phyloP scores from a whole-genome alignment of 2,113 vertebrate species.

The Ptychochromis oligacanthus region DNA sequence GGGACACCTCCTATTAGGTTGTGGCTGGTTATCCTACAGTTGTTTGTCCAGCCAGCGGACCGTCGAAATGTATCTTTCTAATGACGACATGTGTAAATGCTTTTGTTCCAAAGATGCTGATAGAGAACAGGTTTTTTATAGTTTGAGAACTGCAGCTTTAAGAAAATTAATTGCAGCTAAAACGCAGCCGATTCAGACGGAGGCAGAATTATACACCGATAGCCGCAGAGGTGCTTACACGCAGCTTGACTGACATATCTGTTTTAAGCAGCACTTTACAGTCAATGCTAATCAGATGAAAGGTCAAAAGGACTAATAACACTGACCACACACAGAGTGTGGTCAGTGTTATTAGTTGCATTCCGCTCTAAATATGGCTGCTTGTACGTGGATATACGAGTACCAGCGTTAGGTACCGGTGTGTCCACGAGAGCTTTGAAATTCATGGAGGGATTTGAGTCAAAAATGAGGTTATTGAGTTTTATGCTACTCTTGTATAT shows the following conservation, averaged over 20 bases:
- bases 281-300: slow-evolving; percentile 48
- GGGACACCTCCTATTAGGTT: slow-evolving; percentile 26
- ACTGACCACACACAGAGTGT: background rate
- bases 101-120: background rate
- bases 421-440: background rate
- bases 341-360: too few relatives aligned
- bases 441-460: background rate
- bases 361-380: background rate
- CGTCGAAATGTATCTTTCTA: slow-evolving; percentile 2
- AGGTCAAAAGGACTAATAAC: slow-evolving; percentile 41
- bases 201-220: background rate
- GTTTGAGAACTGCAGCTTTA: background rate
- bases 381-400: background rate
- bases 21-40: background rate
- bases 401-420: background rate
- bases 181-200: background rate
- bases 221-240: background rate
- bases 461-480: accelerated
- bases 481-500: background rate
- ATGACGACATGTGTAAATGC: background rate
- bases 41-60: slow-evolving; percentile 15
- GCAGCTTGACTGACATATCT: slow-evolving; percentile 9
- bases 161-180: background rate
- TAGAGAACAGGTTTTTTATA: background rate
- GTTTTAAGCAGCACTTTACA: slow-evolving; percentile 18